phyloP scores from a whole-genome alignment of 2,888 invertebrate species.

The Tortricodes alternella region DNA sequence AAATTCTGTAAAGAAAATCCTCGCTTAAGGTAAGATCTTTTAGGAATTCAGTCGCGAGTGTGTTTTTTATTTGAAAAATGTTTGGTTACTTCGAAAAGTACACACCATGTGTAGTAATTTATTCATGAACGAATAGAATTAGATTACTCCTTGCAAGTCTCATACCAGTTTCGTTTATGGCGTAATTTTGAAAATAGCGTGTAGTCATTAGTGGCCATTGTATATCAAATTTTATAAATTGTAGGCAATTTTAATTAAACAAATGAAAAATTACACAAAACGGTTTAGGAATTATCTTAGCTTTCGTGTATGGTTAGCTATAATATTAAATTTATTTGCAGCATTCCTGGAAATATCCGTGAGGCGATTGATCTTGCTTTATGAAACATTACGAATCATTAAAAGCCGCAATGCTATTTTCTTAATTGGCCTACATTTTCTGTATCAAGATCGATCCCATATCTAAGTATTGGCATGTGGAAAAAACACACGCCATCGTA shows the following conservation, averaged over 20 bases:
- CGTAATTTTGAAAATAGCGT: too few relatives aligned
- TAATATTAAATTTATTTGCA: conserved; percentile 44
- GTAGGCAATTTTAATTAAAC: conserved; percentile 4
- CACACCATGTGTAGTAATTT: background rate
- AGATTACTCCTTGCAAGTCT: too few relatives aligned
- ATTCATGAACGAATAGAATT: conserved; percentile 2
- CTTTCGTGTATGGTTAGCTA: conserved; percentile 6
- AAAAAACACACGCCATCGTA: background rate
- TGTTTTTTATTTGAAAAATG: background rate
- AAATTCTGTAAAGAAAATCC: background rate
- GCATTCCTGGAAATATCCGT: conserved; percentile 44
- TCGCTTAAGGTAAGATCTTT: background rate
- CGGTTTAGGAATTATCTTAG: background rate
- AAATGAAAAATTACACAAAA: background rate
- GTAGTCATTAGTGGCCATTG: too few relatives aligned
- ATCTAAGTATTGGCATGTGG: conserved; percentile 26
- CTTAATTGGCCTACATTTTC: conserved; percentile 61
- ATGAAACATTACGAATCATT: conserved; percentile 46
- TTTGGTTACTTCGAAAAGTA: background rate
- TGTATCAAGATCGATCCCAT: conserved; percentile 32
- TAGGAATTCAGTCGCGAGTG: background rate
- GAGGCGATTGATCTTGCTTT: conserved; percentile 37
- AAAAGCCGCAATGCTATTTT: conserved; percentile 42
- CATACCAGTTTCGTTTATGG: too few relatives aligned
- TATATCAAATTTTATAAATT: conserved; percentile 2